Evolutionary conservation across 1,140 invertebrate genomes (phyloP).

Genomic region (Papilio dardanus): DNA sequence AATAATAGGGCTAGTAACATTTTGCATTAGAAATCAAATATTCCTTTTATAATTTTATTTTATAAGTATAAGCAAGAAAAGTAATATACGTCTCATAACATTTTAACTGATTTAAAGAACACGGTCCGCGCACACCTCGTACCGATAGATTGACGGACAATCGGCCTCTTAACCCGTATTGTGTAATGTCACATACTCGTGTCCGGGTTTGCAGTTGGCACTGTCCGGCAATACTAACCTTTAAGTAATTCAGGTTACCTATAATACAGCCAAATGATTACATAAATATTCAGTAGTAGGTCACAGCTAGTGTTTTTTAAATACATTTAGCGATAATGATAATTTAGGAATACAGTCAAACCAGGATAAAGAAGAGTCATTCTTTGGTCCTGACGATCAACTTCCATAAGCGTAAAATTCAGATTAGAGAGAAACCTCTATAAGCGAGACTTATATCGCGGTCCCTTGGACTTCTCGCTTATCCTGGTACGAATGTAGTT

Average conservation of each 20-base stretch:
- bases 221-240: slow-evolving; percentile 26
- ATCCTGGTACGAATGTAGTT: too few species aligned
- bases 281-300: not conserved
- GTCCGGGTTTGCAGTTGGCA: slow-evolving; percentile 46
- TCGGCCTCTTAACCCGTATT: slow-evolving; percentile 45
- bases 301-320: not conserved
- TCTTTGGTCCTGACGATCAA: too few species aligned
- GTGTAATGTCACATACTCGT: slow-evolving; percentile 44
- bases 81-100: slow-evolving; percentile 17
- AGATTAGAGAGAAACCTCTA: too few species aligned
- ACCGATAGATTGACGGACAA: slow-evolving; percentile 38
- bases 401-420: too few species aligned
- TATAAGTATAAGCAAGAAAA: too few species aligned
- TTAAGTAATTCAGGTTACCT: slow-evolving; percentile 17
- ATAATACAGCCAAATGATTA: not conserved
- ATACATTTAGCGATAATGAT: not conserved
- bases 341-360: too few species aligned
- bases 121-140: slow-evolving; percentile 5
- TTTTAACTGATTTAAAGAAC: not conserved
- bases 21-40: too few species aligned
- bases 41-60: too few species aligned
- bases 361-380: too few species aligned
- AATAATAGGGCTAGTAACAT: too few species aligned
- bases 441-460: too few species aligned
- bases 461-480: too few species aligned